A percentile compares a stretch with the other conserved stretches of the same genome.
Conservation (phyloP, 1,140 invertebrate genomes). For the Mya arenaria region DNA sequence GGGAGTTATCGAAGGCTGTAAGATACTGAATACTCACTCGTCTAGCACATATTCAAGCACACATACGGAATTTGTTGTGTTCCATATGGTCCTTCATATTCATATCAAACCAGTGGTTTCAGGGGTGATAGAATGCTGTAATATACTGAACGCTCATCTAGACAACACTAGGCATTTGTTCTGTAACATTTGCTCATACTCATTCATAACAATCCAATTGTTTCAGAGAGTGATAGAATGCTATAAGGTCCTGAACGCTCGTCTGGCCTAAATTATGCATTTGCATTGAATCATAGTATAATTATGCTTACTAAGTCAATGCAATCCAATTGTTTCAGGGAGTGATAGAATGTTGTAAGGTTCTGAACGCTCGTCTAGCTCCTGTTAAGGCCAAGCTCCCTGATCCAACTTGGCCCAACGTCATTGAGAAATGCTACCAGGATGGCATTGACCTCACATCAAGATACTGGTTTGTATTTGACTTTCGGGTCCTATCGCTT, state of each 20-base stretch:
- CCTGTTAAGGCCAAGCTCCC: slow-evolving; percentile 59
- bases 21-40: slow-evolving; percentile 56
- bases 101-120: slow-evolving; percentile 18
- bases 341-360: slow-evolving; percentile 67
- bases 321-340: slow-evolving; percentile 52
- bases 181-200: background rate
- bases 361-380: slow-evolving; percentile 57
- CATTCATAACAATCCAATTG: background rate
- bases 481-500: background rate
- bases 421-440: slow-evolving; percentile 59
- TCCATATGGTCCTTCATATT: background rate
- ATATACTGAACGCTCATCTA: slow-evolving; percentile 59
- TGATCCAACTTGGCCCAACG: slow-evolving; percentile 66
- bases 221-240: slow-evolving; percentile 65
- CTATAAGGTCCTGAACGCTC: slow-evolving; percentile 57
- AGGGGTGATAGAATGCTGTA: slow-evolving; percentile 66
- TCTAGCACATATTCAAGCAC: too few relatives aligned
- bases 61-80: background rate
- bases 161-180: too few relatives aligned
- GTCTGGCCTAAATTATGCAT: too few relatives aligned
- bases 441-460: slow-evolving; percentile 61
- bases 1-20: slow-evolving; percentile 66
- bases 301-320: background rate
- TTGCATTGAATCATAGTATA: background rate
- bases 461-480: slow-evolving; percentile 58